Conservation (phyloP, 2,797 vertebrate species). For the Odontamblyopus lacepedii region DNA sequence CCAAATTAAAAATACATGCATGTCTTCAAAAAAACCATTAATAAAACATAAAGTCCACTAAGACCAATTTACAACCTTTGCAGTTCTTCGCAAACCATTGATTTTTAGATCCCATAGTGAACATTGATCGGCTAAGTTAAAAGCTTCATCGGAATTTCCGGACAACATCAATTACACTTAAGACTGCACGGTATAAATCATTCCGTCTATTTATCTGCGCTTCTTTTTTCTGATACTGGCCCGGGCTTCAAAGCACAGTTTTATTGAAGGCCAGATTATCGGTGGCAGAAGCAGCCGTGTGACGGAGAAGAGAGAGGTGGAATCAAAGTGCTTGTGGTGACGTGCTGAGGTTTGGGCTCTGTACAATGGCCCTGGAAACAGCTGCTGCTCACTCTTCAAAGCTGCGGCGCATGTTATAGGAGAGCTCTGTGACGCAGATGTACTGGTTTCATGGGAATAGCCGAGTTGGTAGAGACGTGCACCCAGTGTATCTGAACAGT, state of each 20-base stretch:
- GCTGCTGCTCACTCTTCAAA: slow-evolving; percentile 63
- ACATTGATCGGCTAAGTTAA: slow-evolving; percentile 5
- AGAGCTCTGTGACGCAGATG: slow-evolving; percentile 18
- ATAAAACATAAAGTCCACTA: slow-evolving; percentile 4
- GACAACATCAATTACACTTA: neutral
- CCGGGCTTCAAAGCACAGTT: slow-evolving; percentile 50
- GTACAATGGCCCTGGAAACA: slow-evolving; percentile 60
- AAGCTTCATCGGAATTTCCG: slow-evolving; percentile 4
- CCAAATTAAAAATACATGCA: neutral
- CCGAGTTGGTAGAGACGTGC: neutral
- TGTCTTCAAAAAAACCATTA: neutral
- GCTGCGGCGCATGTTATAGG: slow-evolving; percentile 31
- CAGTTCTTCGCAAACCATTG: neutral
- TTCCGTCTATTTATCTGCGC: slow-evolving; percentile 27
- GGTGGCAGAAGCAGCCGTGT: slow-evolving; percentile 49
- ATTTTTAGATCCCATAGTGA: slow-evolving; percentile 1
- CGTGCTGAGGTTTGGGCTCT: slow-evolving; percentile 50
- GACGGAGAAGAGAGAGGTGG: slow-evolving; percentile 42
- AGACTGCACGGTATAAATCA: slow-evolving; percentile 9
- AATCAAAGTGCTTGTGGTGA: slow-evolving; percentile 58
- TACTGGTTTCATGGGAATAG: neutral
- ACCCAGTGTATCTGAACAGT: neutral
- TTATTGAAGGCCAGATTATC: slow-evolving; percentile 44
- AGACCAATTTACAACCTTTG: neutral
- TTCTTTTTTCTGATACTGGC: slow-evolving; percentile 30